A percentile compares a stretch with the other conserved stretches of the same genome.
Conservation (phyloP, 2,888 invertebrate genomes). For the Acrocyrtus sp. region DNA sequence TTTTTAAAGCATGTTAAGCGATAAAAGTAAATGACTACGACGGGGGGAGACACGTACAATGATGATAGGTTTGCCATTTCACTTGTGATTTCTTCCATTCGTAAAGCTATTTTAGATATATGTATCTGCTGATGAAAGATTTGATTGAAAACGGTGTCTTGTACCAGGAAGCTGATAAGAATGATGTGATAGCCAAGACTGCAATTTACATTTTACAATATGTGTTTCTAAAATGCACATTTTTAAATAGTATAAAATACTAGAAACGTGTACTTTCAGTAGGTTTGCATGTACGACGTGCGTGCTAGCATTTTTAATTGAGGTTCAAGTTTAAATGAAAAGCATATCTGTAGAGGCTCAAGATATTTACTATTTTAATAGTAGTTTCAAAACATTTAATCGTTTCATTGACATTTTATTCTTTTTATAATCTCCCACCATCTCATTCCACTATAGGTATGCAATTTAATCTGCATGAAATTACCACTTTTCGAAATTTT, state of each 20-base stretch:
- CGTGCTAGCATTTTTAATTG: background rate
- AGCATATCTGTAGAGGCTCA: constrained; percentile 5
- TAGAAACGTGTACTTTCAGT: background rate
- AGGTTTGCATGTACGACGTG: background rate
- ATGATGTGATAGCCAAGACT: too few species aligned
- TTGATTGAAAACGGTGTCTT: constrained; percentile 32
- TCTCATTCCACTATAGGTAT: background rate
- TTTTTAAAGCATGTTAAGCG: background rate
- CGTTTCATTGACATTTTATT: background rate
- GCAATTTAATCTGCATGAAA: too few species aligned
- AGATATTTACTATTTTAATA: too few species aligned
- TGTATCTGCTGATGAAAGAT: constrained; percentile 19
- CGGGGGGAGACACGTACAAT: too few species aligned
- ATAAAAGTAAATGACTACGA: background rate
- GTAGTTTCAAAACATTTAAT: too few species aligned
- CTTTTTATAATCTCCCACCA: background rate
- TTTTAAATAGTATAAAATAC: background rate
- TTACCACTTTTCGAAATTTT: too few species aligned
- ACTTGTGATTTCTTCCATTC: constrained; percentile 42
- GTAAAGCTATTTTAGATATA: constrained; percentile 22
- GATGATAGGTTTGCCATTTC: constrained; percentile 32
- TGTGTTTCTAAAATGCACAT: background rate
- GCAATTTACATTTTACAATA: background rate
- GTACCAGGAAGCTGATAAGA: constrained; percentile 44
- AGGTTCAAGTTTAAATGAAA: background rate